phyloP scores from a whole-genome alignment of 1,140 invertebrate genomes.

The Ephestia elutella region DNA sequence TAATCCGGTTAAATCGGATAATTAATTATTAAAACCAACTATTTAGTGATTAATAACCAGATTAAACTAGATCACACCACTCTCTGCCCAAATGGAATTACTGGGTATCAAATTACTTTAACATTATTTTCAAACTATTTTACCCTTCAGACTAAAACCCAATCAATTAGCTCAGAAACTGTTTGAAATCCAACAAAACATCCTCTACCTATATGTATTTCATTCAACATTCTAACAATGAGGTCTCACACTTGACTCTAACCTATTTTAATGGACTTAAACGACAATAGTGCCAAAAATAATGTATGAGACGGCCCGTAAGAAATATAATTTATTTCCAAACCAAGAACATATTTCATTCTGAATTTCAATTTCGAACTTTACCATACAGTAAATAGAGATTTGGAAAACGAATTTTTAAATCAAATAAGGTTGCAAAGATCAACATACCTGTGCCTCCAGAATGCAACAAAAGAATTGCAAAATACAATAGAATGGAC shows the following conservation, averaged over 20 bases:
- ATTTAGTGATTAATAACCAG: too few relatives aligned
- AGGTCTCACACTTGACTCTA: neutral
- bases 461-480: constrained; percentile 20
- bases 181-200: neutral
- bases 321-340: neutral
- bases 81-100: too few relatives aligned
- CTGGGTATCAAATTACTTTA: too few relatives aligned
- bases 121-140: too few relatives aligned
- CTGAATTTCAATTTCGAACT: neutral
- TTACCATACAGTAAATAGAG: neutral
- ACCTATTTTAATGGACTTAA: neutral
- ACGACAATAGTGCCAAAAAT: neutral
- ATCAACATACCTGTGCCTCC: constrained; percentile 12
- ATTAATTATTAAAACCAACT: too few relatives aligned
- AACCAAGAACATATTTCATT: neutral
- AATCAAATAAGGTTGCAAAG: neutral
- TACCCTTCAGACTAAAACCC: too few relatives aligned
- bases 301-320: neutral
- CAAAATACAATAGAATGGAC: constrained; percentile 21
- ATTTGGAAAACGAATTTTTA: neutral
- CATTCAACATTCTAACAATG: neutral
- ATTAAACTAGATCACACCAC: too few relatives aligned
- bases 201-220: neutral
- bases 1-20: too few relatives aligned
- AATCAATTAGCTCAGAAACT: neutral